Base-by-base conservation (phyloP, 1,140 invertebrate genomes). In the Lepeophtheirus salmonis region DNA sequence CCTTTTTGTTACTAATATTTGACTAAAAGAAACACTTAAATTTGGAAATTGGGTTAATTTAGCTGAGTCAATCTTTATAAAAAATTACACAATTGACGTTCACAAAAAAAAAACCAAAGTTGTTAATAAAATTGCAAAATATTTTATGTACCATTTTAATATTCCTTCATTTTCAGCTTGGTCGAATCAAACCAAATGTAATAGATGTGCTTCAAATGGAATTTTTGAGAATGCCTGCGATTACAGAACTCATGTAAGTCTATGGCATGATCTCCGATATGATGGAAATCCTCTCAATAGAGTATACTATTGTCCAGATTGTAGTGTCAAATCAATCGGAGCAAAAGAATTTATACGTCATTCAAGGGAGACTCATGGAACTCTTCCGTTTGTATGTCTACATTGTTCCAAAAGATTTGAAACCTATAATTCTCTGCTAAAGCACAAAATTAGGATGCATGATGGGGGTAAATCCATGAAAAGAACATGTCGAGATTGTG, bases 241-340 rank as follows among this genome's bases (percentile, higher is more conserved):
- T 16, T 54, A 54, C 23, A 17, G 52, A 22, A 22, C 21, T 20
- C 52, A 54, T 22, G 23, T 54, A n/a, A 20, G 17, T 22, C 22
- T 54, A 22, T 54, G 52, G 52, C 52, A 54, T 22, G 52, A 54
- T 22, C 16, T 54, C 17, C 23, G 17, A 20, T 54, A 20, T 22
- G 17, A 54, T 17, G 52, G 52, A 14, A 54, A 54, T 54, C 26
- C 26, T 24, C 55, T 25, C 21, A 57, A 57, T 21, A 20, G 55
- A 57, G 26, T 57, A 17, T 57, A 57, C 21, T 57, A 26, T n/a
- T 57, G 55, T 16, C 55, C 55, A 21, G 55, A 57, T 21, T 57
- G 55, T 17, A 17, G 26, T 6, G n/a, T 21, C 13, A 57, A 57
- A n/a, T 16, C 14, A n/a, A 57, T 57, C 16, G 55, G 55, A 24